These are phyloP conservation scores for Lates japonicus DNA, from an alignment of 2,797 vertebrate genomes.

Conservation along the genomic window DNA sequence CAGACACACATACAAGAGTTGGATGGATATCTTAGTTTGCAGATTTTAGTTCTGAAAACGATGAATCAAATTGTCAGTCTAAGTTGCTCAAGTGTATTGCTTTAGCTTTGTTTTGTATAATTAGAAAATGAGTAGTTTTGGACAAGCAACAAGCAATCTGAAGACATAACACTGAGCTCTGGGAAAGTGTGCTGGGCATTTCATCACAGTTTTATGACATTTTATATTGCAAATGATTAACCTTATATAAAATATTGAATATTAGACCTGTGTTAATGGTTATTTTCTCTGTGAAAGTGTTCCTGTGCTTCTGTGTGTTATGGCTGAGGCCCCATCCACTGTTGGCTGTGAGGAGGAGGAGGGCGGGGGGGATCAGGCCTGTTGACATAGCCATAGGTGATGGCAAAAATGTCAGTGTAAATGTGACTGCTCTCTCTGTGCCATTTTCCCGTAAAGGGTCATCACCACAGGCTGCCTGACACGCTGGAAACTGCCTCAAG, in stretches of 20 bases:
- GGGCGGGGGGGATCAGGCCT: slow-evolving; percentile 66
- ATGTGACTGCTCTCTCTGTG: slow-evolving; percentile 86
- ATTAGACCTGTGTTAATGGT: slow-evolving; percentile 26
- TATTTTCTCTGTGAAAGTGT: slow-evolving; percentile 39
- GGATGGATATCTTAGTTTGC: background rate
- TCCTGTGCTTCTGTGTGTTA: slow-evolving; percentile 45
- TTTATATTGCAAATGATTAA: slow-evolving; percentile 16
- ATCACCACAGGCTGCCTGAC: slow-evolving; percentile 84
- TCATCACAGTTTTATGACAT: background rate
- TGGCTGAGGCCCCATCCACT: slow-evolving; percentile 42
- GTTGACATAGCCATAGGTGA: slow-evolving; percentile 89
- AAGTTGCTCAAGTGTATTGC: background rate
- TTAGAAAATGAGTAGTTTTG: background rate
- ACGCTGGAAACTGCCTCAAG: slow-evolving; percentile 81
- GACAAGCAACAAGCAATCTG: background rate
- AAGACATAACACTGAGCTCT: background rate
- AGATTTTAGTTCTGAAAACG: background rate
- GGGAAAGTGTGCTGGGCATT: background rate
- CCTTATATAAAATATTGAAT: slow-evolving; percentile 25
- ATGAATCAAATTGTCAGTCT: background rate
- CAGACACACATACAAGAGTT: background rate
- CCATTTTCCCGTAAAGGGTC: slow-evolving; percentile 83
- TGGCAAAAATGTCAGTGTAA: slow-evolving; percentile 90
- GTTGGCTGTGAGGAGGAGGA: slow-evolving; percentile 16
- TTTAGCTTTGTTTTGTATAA: background rate